Conservation (phyloP, 37 sponge, comb jelly and placozoan species). For the Theonella swinhoei region DNA sequence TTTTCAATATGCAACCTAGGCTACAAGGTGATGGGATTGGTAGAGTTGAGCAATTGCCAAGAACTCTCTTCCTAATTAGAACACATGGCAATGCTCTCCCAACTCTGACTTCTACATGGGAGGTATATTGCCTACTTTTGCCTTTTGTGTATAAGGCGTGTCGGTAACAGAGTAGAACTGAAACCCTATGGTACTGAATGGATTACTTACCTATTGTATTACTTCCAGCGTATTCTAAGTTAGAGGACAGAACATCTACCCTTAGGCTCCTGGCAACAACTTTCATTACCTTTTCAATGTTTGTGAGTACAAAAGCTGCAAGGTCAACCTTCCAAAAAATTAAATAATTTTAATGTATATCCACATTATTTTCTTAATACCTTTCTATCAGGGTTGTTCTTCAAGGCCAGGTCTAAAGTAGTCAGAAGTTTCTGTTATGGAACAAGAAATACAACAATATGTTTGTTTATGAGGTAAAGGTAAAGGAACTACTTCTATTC, state of each 20-base stretch:
- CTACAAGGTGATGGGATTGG: too few relatives aligned
- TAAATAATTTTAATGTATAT: too few relatives aligned
- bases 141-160: not conserved
- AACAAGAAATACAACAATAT: too few relatives aligned
- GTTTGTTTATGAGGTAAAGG: too few relatives aligned
- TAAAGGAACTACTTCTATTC: too few relatives aligned
- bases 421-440: too few relatives aligned
- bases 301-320: not conserved
- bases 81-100: not conserved
- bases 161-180: not conserved
- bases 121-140: not conserved
- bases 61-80: too few relatives aligned
- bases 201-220: not conserved
- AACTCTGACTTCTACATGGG: not conserved
- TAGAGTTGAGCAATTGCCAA: not conserved
- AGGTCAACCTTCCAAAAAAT: not conserved
- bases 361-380: too few relatives aligned
- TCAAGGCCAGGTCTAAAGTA: too few relatives aligned
- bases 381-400: too few relatives aligned
- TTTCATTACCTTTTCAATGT: not conserved
- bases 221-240: not conserved
- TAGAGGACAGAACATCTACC: not conserved
- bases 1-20: too few relatives aligned
- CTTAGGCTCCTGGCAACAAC: not conserved
- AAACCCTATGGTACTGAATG: not conserved